phyloP scores from a whole-genome alignment of 2,113 vertebrate genomes.

The Dolichallabes microphthalmus region DNA sequence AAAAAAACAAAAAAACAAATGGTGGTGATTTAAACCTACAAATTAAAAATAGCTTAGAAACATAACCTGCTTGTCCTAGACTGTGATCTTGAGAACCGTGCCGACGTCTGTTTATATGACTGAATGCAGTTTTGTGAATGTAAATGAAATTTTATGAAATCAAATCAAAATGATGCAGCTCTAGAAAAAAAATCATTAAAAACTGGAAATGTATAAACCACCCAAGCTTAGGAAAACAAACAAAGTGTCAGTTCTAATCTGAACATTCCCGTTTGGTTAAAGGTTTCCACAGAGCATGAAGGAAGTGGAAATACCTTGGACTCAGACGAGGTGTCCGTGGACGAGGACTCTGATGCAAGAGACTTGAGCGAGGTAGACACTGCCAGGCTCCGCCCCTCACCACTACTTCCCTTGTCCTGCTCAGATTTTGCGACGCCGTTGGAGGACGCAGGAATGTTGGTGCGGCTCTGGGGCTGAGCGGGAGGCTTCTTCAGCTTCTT shows the following conservation, averaged over 20 bases:
- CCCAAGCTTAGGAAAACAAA: neutral
- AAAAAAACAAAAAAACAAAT: neutral
- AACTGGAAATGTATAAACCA: neutral
- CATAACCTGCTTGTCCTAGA: neutral
- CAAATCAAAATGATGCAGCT: neutral
- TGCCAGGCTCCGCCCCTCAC: constrained; percentile 64
- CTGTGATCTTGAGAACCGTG: neutral
- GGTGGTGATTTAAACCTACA: neutral
- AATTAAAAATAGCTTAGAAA: neutral
- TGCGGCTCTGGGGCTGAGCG: constrained; percentile 60
- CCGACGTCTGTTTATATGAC: neutral
- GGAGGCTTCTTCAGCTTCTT: constrained; percentile 78
- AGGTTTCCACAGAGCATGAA: neutral
- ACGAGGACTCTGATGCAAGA: constrained; percentile 62
- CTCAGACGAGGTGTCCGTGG: constrained; percentile 65
- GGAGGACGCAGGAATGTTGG: constrained; percentile 60
- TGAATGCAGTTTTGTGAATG: neutral
- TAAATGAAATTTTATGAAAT: neutral
- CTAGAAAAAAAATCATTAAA: neutral
- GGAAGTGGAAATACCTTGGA: constrained; percentile 64
- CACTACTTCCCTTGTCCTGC: constrained; percentile 62
- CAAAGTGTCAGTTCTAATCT: neutral
- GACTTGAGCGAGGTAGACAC: constrained; percentile 79
- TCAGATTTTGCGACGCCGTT: constrained; percentile 56
- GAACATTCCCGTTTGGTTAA: neutral